phyloP scores from a whole-genome alignment of 2,888 invertebrate genomes.

The Cantharis rufa region DNA sequence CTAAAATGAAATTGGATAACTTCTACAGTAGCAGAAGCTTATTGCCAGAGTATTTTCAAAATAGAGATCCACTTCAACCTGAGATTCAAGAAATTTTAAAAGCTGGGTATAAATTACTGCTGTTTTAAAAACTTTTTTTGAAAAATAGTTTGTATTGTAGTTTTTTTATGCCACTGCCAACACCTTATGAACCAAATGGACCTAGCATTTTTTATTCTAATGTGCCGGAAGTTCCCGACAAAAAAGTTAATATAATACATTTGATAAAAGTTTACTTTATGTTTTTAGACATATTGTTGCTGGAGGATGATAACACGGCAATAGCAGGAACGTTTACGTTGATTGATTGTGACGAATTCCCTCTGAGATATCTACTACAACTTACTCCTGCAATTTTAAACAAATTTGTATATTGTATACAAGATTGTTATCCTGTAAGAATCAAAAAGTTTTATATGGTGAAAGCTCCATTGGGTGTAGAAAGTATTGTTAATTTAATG shows the following conservation, averaged over 20 bases:
- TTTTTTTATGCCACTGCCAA: not conserved
- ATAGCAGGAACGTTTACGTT: slow-evolving; percentile 60
- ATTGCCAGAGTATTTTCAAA: slow-evolving; percentile 62
- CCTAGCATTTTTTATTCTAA: not conserved
- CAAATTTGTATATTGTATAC: slow-evolving; percentile 53
- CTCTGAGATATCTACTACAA: slow-evolving; percentile 55
- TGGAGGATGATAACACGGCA: slow-evolving; percentile 63
- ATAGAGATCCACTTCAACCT: slow-evolving; percentile 55
- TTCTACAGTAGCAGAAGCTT: slow-evolving; percentile 63
- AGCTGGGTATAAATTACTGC: slow-evolving; percentile 51
- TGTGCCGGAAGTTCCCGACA: not conserved
- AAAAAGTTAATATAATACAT: not conserved
- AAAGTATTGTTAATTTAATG: not conserved
- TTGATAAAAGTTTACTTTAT: slow-evolving; percentile 46
- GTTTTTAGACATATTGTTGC: slow-evolving; percentile 60
- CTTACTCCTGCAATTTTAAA: slow-evolving; percentile 63
- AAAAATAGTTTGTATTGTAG: not conserved
- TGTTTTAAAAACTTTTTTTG: not conserved
- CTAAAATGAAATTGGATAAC: slow-evolving; percentile 62
- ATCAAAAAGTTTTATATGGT: slow-evolving; percentile 58
- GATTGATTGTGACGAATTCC: slow-evolving; percentile 60
- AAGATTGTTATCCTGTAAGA: slow-evolving; percentile 64
- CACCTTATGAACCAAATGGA: not conserved
- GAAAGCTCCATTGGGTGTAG: not conserved
- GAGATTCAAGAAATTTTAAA: slow-evolving; percentile 46